Conservation (phyloP, 2,888 invertebrate species). For the Byasa hedistus region DNA sequence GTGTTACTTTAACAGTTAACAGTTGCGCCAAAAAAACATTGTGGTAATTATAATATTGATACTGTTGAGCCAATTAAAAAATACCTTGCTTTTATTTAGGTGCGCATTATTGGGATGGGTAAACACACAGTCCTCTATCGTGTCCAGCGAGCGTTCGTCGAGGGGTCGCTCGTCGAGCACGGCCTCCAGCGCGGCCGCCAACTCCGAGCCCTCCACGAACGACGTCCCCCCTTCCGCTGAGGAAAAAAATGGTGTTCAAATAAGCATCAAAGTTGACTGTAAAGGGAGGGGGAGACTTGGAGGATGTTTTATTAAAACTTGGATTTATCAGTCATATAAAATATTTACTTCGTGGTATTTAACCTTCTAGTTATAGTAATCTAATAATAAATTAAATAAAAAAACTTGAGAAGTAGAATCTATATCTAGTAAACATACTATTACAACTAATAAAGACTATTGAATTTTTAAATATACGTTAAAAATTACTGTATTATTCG, state of each 20-base stretch:
- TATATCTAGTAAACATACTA: not conserved
- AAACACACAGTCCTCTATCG: constrained; percentile 72
- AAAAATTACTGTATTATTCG: not conserved
- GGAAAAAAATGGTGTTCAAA: not conserved
- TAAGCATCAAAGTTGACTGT: no score
- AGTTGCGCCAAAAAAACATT: no score
- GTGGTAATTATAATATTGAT: no score
- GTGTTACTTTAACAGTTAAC: no score
- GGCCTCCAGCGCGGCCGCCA: constrained; percentile 90
- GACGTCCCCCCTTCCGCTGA: constrained; percentile 8
- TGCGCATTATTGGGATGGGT: constrained; percentile 41
- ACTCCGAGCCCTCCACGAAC: constrained; percentile 86
- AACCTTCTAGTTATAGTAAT: no score
- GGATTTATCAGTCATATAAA: no score
- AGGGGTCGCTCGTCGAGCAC: constrained; percentile 71
- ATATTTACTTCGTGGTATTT: no score
- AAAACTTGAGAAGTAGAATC: not conserved
- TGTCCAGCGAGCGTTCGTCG: constrained; percentile 56
- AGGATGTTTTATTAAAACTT: no score
- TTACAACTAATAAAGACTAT: not conserved
- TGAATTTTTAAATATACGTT: not conserved
- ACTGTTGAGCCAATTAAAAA: no score
- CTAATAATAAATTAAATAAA: no score
- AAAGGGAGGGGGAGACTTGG: no score
- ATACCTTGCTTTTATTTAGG: constrained; percentile 45